These are phyloP conservation scores for Hippocampus kuda DNA, from an alignment of 2,797 vertebrate species.

Conservation along the genomic window DNA sequence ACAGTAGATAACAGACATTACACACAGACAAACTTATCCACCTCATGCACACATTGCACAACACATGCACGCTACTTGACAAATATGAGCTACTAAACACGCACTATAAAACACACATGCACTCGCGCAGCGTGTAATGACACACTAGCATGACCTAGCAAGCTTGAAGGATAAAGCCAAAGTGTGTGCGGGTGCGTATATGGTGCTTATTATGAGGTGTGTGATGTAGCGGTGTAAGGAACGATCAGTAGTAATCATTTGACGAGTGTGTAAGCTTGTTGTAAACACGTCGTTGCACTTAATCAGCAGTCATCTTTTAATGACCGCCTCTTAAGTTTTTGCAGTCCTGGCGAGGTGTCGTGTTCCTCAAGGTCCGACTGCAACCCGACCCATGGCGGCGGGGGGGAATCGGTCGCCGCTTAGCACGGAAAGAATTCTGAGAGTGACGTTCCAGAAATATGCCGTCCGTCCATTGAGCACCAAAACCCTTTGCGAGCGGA, in stretches of 20 bases:
- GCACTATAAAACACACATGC: too few relatives aligned
- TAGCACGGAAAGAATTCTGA: slow-evolving; percentile 33
- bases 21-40: too few relatives aligned
- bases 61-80: too few relatives aligned
- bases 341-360: slow-evolving; percentile 1
- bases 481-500: background rate
- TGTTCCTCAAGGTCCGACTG: background rate
- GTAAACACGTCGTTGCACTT: slow-evolving; percentile 5
- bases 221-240: background rate
- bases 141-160: too few relatives aligned
- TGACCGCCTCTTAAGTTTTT: slow-evolving; percentile 4
- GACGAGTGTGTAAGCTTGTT: background rate
- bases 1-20: too few relatives aligned
- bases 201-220: background rate
- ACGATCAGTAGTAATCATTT: too few relatives aligned
- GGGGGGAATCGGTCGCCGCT: slow-evolving; percentile 19
- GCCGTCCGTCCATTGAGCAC: slow-evolving; percentile 10
- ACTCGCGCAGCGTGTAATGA: too few relatives aligned
- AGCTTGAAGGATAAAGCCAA: background rate
- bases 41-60: too few relatives aligned
- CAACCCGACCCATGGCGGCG: background rate
- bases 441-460: slow-evolving; percentile 31
- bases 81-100: too few relatives aligned
- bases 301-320: background rate
- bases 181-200: background rate